Conservation (phyloP, 1,140 invertebrate species). For the Harpegnathos saltator region DNA sequence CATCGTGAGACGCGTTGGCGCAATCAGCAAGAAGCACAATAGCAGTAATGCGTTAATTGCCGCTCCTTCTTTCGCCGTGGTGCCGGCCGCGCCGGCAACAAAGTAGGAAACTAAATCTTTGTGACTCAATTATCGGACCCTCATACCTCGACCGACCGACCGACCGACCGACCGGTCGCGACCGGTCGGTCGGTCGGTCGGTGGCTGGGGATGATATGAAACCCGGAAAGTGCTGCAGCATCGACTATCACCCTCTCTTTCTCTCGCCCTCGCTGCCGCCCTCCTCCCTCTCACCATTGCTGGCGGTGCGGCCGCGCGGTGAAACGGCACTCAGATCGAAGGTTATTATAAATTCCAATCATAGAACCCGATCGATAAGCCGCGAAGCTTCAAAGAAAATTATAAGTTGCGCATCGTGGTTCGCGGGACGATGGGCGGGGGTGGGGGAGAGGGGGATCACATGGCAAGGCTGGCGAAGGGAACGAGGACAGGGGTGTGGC, state of each 20-base stretch:
- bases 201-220: slow-evolving; percentile 69
- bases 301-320: slow-evolving; percentile 52
- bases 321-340: slow-evolving; percentile 74
- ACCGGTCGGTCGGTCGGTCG: slow-evolving; percentile 7
- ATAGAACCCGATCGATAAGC: slow-evolving; percentile 79
- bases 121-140: slow-evolving; percentile 74
- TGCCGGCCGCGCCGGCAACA: slow-evolving; percentile 35
- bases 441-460: slow-evolving; percentile 31
- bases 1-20: background rate
- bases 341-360: slow-evolving; percentile 81
- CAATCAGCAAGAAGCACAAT: slow-evolving; percentile 22
- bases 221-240: slow-evolving; percentile 64
- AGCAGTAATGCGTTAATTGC: slow-evolving; percentile 62
- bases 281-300: slow-evolving; percentile 15
- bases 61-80: slow-evolving; percentile 27
- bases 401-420: slow-evolving; percentile 77
- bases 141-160: slow-evolving; percentile 56
- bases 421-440: slow-evolving; percentile 33
- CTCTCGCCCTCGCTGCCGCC: no score
- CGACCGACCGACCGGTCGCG: slow-evolving; percentile 18
- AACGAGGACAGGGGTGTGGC: slow-evolving; percentile 7
- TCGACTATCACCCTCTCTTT: background rate
- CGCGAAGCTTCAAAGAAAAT: slow-evolving; percentile 82
- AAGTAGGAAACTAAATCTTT: slow-evolving; percentile 73
- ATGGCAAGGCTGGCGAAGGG: slow-evolving; percentile 37